Evolutionary conservation across 1,140 invertebrate genomes (phyloP).

Genomic region (Cotesia typhae): DNA sequence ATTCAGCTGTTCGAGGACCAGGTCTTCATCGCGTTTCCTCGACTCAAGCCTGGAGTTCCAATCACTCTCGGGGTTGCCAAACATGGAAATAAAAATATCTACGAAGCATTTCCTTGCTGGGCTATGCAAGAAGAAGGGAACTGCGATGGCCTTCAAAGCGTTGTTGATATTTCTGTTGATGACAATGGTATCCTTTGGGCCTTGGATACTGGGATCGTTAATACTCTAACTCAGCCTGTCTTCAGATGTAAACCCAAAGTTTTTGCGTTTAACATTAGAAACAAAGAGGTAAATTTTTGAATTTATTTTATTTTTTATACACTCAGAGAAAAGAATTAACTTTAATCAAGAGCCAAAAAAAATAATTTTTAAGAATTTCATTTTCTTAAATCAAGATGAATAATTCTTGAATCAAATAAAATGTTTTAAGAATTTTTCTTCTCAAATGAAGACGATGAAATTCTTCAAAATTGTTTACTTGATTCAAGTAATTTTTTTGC

Average conservation of each 20-base stretch:
- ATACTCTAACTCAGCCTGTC: slow-evolving; percentile 71
- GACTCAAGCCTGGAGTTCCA: slow-evolving; percentile 70
- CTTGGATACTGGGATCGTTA: slow-evolving; percentile 73
- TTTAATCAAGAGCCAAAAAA: too few species aligned
- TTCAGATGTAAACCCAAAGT: slow-evolving; percentile 74
- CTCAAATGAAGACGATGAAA: too few species aligned
- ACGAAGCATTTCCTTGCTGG: slow-evolving; percentile 73
- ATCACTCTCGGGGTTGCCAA: slow-evolving; percentile 69
- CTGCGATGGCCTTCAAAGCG: slow-evolving; percentile 70
- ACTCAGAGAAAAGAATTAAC: too few species aligned
- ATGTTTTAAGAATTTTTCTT: too few species aligned
- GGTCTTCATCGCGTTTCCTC: slow-evolving; percentile 69
- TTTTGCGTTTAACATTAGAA: slow-evolving; percentile 70
- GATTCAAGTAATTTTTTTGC: too few species aligned
- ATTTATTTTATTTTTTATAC: not conserved
- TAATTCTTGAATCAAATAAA: too few species aligned
- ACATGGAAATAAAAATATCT: not conserved
- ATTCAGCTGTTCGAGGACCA: slow-evolving; percentile 69
- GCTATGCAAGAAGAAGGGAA: slow-evolving; percentile 71
- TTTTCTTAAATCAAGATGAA: too few species aligned
- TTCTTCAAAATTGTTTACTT: too few species aligned
- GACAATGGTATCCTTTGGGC: slow-evolving; percentile 73
- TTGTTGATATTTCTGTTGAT: slow-evolving; percentile 70
- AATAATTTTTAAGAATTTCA: too few species aligned
- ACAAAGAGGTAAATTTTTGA: slow-evolving; percentile 61